A percentile compares a stretch with the other conserved stretches of the same genome.
Evolutionary conservation across 2,797 vertebrate genomes (phyloP).

Genomic region (Rhinoraja longicauda): DNA sequence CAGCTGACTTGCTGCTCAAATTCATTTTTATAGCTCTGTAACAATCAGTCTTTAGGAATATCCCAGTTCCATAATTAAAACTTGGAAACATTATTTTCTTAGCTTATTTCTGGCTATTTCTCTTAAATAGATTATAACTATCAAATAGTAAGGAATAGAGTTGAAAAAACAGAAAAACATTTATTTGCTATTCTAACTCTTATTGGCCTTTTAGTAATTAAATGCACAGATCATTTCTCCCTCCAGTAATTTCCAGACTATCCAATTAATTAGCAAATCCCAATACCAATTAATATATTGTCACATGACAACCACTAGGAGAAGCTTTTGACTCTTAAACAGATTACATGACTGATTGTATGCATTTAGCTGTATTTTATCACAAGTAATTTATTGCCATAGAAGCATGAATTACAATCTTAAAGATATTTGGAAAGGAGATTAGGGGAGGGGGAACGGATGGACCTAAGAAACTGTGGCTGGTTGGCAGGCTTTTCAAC

Average conservation of each 20-base stretch:
- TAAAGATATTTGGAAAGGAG: too few species aligned
- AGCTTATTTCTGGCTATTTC: neutral
- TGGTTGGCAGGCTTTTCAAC: neutral
- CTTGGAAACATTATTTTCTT: neutral
- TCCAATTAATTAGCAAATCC: constrained; percentile 24
- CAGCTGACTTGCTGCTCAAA: neutral
- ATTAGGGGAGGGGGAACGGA: too few species aligned
- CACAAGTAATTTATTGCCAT: neutral
- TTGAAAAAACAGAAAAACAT: neutral
- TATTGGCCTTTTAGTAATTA: constrained; percentile 7
- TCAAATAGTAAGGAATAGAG: neutral
- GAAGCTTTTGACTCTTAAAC: neutral
- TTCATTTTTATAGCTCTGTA: neutral
- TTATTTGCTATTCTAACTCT: neutral
- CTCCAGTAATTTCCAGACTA: neutral
- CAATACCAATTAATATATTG: constrained; percentile 31
- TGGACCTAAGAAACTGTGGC: neutral
- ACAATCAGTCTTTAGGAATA: neutral
- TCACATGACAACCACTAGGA: neutral
- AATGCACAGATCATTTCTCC: constrained; percentile 7
- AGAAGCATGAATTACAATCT: neutral
- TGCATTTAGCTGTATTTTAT: constrained; percentile 5
- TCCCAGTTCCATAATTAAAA: neutral
- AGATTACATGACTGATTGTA: constrained; percentile 26
- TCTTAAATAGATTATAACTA: neutral